Conservation (phyloP, 2,888 invertebrate species). For the Mythimna pallens region DNA sequence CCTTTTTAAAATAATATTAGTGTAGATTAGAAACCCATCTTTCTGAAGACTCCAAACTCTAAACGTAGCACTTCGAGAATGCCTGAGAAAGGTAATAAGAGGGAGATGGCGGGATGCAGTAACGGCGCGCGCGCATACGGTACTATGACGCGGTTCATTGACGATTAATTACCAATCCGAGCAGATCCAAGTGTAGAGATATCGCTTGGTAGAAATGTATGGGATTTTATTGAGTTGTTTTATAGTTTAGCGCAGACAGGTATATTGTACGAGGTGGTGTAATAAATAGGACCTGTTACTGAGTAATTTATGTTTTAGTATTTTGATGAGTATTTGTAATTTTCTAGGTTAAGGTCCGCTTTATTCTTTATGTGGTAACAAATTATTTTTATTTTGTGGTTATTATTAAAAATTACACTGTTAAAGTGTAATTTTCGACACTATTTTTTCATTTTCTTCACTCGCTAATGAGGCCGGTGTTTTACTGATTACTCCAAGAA, state of each 20-base stretch:
- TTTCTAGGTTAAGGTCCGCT: not conserved
- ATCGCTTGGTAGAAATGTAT: constrained; percentile 18
- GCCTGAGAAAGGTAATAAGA: constrained; percentile 39
- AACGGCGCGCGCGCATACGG: constrained; percentile 59
- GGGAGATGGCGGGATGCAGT: constrained; percentile 36
- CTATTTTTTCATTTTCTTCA: not conserved
- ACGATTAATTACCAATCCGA: constrained; percentile 52
- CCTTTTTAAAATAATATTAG: too few species aligned
- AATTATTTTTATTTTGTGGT: not conserved
- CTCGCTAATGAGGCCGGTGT: too few species aligned
- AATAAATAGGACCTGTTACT: not conserved
- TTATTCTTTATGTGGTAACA: not conserved
- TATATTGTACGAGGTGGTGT: not conserved
- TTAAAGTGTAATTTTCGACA: too few species aligned
- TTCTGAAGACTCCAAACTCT: not conserved
- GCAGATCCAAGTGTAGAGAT: constrained; percentile 9
- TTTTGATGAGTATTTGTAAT: not conserved
- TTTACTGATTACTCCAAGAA: too few species aligned
- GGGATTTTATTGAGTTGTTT: constrained; percentile 24
- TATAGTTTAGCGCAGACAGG: not conserved
- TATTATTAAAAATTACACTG: not conserved
- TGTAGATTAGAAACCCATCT: not conserved
- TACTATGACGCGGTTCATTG: constrained; percentile 59
- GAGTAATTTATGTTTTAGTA: too few species aligned
- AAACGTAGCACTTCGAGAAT: not conserved